Evolutionary conservation across 2,113 vertebrate species (phyloP).

Genomic region (Thunnus thynnus): DNA sequence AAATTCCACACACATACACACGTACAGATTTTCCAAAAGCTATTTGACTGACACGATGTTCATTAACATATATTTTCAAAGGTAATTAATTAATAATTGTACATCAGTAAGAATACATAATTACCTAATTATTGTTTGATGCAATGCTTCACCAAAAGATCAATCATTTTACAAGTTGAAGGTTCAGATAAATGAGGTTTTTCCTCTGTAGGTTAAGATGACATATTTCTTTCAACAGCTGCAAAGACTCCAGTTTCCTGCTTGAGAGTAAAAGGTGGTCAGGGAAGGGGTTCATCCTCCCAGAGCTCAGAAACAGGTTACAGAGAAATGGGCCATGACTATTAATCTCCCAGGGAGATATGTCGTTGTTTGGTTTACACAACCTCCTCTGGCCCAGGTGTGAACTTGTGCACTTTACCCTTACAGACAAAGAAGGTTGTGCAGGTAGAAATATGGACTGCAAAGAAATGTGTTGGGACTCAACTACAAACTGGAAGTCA

Average conservation of each 20-base stretch:
- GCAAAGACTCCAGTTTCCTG: conserved; percentile 46
- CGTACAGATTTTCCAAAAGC: neutral
- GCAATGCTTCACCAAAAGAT: neutral
- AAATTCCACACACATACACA: neutral
- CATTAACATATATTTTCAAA: neutral
- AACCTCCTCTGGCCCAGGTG: conserved; percentile 61
- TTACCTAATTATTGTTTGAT: neutral
- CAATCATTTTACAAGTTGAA: neutral
- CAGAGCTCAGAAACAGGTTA: conserved; percentile 66
- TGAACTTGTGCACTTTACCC: conserved; percentile 68
- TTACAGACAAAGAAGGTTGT: conserved; percentile 41
- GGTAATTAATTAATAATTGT: neutral
- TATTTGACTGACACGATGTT: neutral
- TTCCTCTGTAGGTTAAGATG: conserved; percentile 21
- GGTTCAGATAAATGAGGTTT: conserved; percentile 21
- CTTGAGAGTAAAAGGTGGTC: conserved; percentile 55
- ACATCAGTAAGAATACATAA: neutral
- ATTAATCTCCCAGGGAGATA: conserved; percentile 71
- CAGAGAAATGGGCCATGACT: conserved; percentile 70
- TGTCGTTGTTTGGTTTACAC: conserved; percentile 67
- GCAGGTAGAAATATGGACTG: conserved; percentile 53
- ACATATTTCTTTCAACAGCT: conserved; percentile 48
- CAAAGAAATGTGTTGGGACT: conserved; percentile 18
- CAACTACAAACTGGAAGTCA: conserved; percentile 6
- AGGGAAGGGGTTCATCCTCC: conserved; percentile 51